Conservation (phyloP, 2,113 vertebrate genomes). For the Bucco capensis region DNA sequence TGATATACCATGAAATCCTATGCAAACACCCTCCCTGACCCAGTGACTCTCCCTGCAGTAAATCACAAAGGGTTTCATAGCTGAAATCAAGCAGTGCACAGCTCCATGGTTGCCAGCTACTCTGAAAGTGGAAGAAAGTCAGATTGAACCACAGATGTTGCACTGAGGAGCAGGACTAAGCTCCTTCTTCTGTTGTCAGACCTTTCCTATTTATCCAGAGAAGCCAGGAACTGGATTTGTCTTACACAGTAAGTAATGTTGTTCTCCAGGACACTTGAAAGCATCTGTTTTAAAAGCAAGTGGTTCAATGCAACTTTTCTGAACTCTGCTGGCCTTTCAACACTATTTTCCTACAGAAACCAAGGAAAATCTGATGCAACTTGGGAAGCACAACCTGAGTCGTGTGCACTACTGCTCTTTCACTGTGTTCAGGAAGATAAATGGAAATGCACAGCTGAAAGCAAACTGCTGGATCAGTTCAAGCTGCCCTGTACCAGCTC, state of each 20-base stretch:
- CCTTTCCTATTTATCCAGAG: not conserved
- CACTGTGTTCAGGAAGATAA: not conserved
- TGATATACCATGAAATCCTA: not conserved
- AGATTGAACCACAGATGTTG: not conserved
- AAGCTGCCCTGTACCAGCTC: not conserved
- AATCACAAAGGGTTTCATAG: fast-evolving
- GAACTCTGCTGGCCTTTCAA: not conserved
- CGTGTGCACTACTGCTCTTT: not conserved
- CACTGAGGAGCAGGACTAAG: not conserved
- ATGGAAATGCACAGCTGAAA: not conserved
- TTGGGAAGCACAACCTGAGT: not conserved
- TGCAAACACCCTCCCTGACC: not conserved
- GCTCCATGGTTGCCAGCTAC: not conserved
- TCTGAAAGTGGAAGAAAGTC: not conserved
- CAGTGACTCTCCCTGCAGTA: not conserved
- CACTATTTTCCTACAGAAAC: not conserved
- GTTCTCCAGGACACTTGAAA: not conserved
- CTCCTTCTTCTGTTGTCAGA: not conserved
- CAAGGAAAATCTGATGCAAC: not conserved
- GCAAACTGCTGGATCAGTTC: not conserved
- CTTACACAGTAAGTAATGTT: not conserved
- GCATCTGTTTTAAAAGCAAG: not conserved
- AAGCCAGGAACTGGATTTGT: not conserved
- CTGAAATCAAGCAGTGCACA: not conserved
- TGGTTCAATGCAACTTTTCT: not conserved